These are phyloP conservation scores for Erebia ligea DNA, from an alignment of 2,888 invertebrate genomes.

Conservation along the genomic window DNA sequence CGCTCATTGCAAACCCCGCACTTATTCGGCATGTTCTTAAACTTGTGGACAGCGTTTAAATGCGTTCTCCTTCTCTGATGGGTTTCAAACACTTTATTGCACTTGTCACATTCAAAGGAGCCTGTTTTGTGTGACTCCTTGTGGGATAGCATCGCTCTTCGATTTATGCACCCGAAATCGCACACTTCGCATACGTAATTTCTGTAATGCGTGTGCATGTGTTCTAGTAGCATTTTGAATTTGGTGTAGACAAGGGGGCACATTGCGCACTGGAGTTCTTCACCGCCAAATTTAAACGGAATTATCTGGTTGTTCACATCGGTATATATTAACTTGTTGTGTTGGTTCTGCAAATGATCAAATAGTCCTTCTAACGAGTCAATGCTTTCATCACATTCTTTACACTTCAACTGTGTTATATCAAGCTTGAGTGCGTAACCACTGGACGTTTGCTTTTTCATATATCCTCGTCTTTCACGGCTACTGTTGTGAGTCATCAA, in stretches of 20 bases:
- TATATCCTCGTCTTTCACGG: neutral
- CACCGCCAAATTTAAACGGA: constrained; percentile 52
- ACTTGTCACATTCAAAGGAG: constrained; percentile 54
- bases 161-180: constrained; percentile 52
- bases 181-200: constrained; percentile 54
- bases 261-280: constrained; percentile 42
- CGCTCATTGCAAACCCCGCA: constrained; percentile 53
- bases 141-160: constrained; percentile 40
- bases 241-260: constrained; percentile 42
- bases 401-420: constrained; percentile 18
- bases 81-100: constrained; percentile 60
- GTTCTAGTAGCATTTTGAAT: constrained; percentile 47
- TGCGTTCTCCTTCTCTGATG: constrained; percentile 62
- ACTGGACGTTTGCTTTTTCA: constrained; percentile 6
- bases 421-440: constrained; percentile 18
- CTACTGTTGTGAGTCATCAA: neutral
- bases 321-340: constrained; percentile 10
- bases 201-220: constrained; percentile 57
- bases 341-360: constrained; percentile 11
- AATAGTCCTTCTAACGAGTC: constrained; percentile 10
- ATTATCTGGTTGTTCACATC: constrained; percentile 11
- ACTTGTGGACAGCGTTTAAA: constrained; percentile 58
- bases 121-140: constrained; percentile 49
- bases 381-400: constrained; percentile 1
- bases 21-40: constrained; percentile 46